Conservation (phyloP, 2,888 invertebrate species). For the Drosophila nr. medialis region DNA sequence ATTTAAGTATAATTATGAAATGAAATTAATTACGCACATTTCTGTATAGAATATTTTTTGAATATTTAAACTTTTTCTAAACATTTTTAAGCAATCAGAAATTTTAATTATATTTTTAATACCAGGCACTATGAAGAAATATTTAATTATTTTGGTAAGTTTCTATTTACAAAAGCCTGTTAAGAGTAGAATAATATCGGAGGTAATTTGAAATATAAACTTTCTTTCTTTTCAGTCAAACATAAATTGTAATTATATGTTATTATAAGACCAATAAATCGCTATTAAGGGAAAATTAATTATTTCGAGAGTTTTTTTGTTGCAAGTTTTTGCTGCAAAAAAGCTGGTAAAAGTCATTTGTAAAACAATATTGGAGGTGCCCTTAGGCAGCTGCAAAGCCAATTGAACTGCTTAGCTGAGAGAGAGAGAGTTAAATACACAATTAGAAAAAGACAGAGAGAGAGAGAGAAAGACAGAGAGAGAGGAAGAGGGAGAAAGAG, state of each 20-base stretch:
- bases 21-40: background rate
- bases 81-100: background rate
- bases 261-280: background rate
- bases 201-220: too few relatives aligned
- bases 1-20: background rate
- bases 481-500: background rate
- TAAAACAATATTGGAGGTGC: slow-evolving; percentile 8
- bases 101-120: background rate
- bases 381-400: slow-evolving; percentile 13
- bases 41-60: background rate
- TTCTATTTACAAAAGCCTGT: background rate
- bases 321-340: background rate
- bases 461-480: background rate
- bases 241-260: too few relatives aligned
- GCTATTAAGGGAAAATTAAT: background rate
- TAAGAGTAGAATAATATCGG: background rate
- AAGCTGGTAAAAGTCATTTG: slow-evolving; percentile 18
- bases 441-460: background rate
- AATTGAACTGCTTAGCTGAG: slow-evolving; percentile 2
- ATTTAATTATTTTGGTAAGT: background rate
- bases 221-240: too few relatives aligned
- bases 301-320: background rate
- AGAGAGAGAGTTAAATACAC: background rate
- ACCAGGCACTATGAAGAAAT: background rate
- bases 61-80: background rate